Evolutionary conservation across 2,888 invertebrate genomes (phyloP).

Genomic region (Eupithecia subumbrata): DNA sequence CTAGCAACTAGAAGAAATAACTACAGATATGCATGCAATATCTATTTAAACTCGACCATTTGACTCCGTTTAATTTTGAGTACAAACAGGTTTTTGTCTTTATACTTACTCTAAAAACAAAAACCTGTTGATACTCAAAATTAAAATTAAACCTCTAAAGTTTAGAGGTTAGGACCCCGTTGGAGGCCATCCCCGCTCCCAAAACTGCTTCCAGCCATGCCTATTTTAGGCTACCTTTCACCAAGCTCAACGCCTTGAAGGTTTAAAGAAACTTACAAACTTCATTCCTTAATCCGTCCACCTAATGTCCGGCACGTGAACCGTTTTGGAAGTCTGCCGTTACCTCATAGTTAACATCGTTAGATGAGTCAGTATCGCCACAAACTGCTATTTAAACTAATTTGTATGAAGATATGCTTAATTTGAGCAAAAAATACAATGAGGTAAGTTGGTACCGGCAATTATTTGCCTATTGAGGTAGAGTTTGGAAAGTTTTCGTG

Average conservation of each 20-base stretch:
- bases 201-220: no score
- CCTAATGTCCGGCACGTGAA: conserved; percentile 28
- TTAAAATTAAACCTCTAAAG: no score
- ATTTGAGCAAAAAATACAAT: conserved; percentile 26
- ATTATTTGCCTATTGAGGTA: not conserved
- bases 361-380: conserved; percentile 31
- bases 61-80: not conserved
- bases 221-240: no score
- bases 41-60: not conserved
- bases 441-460: conserved; percentile 7
- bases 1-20: not conserved
- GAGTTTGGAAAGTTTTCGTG: not conserved
- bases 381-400: conserved; percentile 30
- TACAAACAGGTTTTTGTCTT: not conserved
- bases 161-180: no score
- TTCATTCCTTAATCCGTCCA: conserved; percentile 14
- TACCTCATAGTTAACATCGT: conserved; percentile 27
- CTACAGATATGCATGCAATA: not conserved
- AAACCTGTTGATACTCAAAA: no score
- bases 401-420: conserved; percentile 29
- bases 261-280: no score
- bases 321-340: conserved; percentile 25
- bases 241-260: no score
- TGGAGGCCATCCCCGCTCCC: no score
- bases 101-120: no score